Base-by-base conservation (phyloP, 1,140 invertebrate genomes). In the Metaphire vulgaris region DNA sequence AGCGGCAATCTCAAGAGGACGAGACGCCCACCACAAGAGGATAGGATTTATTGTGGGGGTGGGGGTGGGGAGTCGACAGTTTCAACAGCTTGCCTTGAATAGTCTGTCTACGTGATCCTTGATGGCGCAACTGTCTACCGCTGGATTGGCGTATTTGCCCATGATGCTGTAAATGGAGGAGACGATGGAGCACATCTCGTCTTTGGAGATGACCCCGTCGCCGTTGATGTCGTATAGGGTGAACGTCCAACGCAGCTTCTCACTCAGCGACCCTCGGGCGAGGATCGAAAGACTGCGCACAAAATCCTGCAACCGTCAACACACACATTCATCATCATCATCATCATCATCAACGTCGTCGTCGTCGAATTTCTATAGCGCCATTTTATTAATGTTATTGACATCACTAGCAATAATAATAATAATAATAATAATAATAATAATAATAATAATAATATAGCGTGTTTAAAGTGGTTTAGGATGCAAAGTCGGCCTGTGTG, bases 101-200 rank as follows among this genome's bases (percentile, higher is more conserved):
- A 96, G 93, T 81, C 91, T 90, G 81, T 96, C 93, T 29, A 95
- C 93, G 81, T 96, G 94, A 79, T 95, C 92, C 81, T 90, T 91
- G 1, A 93, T 92, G 1, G 93, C 92, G 1, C 92, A 91, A 80
- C 92, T 91, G 68, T 91, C 89, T 1, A 93, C 90, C 41, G 90
- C 88, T 0, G 93, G 93, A 33, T 90, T 89, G 0, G 93, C 93
- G 74, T 90, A 91, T 33, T 92, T 88, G 0, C 94, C 94, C 79
- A 96, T 87, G 90, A 97, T 92, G 85, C 95, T 93, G 85, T 96
- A 96, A 78, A 97, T 94, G 28, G 93, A 92, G 12, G 89, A 90
- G 12, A 95, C 92, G 31, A 97, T 93, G 33, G 93, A 91, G 67
- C 92, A 83, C 92, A 96, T 93, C 87, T 96, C 93, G 64, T 91